Evolutionary conservation across 37 sponge, comb jelly and placozoan species (phyloP).

Genomic region (Mnemiopsis leidyi): DNA sequence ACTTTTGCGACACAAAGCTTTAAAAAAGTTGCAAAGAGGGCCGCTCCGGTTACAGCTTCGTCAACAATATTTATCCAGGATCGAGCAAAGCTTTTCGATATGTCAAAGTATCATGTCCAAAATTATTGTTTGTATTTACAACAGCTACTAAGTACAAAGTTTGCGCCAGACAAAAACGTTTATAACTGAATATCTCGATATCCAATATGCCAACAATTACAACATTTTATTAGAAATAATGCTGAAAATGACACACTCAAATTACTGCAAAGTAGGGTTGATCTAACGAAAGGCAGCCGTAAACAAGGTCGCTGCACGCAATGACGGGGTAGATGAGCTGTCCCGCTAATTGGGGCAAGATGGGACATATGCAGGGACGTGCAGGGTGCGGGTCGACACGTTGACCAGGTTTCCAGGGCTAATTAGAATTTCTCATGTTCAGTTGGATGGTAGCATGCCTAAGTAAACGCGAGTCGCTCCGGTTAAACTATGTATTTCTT

Average conservation of each 20-base stretch:
- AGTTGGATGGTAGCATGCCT: not conserved
- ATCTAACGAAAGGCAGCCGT: not conserved
- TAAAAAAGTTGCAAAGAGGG: not conserved
- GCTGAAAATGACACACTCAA: not conserved
- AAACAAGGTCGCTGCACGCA: too few species aligned
- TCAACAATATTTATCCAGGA: not conserved
- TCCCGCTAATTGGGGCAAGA: not conserved
- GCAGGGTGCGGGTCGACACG: not conserved
- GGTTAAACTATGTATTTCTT: not conserved
- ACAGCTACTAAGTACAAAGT: not conserved
- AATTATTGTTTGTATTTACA: too few species aligned
- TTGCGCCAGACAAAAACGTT: too few species aligned
- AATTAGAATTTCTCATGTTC: not conserved
- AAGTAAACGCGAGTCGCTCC: not conserved
- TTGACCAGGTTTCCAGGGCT: not conserved
- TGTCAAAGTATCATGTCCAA: too few species aligned
- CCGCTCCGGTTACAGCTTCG: not conserved
- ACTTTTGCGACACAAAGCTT: not conserved
- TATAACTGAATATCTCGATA: not conserved
- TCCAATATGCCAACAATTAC: not conserved
- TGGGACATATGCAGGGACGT: not conserved
- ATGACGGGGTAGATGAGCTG: not conserved
- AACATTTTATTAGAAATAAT: not conserved
- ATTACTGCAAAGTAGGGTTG: not conserved
- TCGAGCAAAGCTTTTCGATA: not conserved